Evolutionary conservation across 37 sponge, comb jelly and placozoan species (phyloP).

Genomic region (Spongia lamella): DNA sequence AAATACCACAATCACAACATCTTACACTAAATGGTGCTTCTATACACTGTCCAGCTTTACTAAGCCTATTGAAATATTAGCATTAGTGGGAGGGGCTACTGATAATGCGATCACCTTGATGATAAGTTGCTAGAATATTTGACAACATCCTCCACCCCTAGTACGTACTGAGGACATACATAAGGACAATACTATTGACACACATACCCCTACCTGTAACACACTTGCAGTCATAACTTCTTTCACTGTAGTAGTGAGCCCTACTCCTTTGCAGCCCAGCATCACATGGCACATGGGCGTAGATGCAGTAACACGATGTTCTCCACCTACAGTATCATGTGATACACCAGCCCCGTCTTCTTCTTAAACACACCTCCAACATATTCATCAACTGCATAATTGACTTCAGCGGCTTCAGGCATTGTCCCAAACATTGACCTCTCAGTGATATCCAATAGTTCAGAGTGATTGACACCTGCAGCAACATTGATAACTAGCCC

Average conservation of each 20-base stretch:
- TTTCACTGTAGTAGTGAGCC: too few species aligned
- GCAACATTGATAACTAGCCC: not conserved
- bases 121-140: too few species aligned
- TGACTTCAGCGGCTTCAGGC: conserved; percentile 5
- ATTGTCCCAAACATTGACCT: conserved; percentile 12
- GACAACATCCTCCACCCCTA: too few species aligned
- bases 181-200: not conserved
- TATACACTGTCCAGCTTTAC: conserved; percentile 24
- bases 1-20: not conserved
- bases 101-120: too few species aligned
- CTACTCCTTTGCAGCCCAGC: conserved; percentile 64
- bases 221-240: conserved; percentile 60
- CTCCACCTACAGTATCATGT: conserved; percentile 36
- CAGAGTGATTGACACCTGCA: conserved; percentile 63
- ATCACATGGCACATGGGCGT: conserved; percentile 43
- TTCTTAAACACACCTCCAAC: conserved; percentile 52
- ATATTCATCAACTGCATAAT: conserved; percentile 34
- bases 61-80: conserved; percentile 55
- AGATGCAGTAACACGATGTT: conserved; percentile 36
- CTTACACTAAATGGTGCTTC: not conserved
- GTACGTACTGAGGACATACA: conserved; percentile 5
- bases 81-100: conserved; percentile 16
- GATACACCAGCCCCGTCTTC: too few species aligned
- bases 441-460: conserved; percentile 36
- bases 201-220: conserved; percentile 31